Conservation (phyloP, 2,113 vertebrate species). For the Ondatra zibethicus region DNA sequence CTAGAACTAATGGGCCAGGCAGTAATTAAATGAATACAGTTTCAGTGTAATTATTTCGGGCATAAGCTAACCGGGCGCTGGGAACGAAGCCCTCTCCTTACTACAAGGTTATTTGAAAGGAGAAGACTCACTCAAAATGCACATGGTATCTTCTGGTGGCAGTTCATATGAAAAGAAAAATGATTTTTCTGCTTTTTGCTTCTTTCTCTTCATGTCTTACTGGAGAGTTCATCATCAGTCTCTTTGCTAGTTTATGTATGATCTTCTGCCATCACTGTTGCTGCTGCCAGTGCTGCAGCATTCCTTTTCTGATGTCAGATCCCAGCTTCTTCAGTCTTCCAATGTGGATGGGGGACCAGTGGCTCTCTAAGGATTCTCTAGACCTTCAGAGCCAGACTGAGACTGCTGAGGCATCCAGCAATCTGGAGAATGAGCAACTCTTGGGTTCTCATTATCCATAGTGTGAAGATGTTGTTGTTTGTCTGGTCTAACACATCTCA, state of each 20-base stretch:
- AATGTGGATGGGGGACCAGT: neutral
- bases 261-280: neutral
- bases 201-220: neutral
- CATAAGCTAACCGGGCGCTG: too few species aligned
- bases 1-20: too few species aligned
- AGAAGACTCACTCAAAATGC: too few species aligned
- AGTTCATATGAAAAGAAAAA: too few species aligned
- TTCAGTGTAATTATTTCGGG: too few species aligned
- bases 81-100: too few species aligned
- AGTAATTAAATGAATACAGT: too few species aligned
- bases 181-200: too few species aligned
- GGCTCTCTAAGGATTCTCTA: neutral
- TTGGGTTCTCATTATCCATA: neutral
- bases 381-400: neutral
- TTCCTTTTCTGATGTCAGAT: neutral
- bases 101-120: too few species aligned
- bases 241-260: neutral
- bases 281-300: neutral
- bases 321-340: neutral
- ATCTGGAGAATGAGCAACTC: neutral
- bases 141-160: too few species aligned
- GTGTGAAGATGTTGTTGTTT: neutral
- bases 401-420: neutral
- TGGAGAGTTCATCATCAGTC: neutral
- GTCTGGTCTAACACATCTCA: neutral